Evolutionary conservation across 2,113 vertebrate genomes (phyloP), one percentile per base, ranked within the genome.

Genomic region (Paralichthys olivaceus): DNA sequence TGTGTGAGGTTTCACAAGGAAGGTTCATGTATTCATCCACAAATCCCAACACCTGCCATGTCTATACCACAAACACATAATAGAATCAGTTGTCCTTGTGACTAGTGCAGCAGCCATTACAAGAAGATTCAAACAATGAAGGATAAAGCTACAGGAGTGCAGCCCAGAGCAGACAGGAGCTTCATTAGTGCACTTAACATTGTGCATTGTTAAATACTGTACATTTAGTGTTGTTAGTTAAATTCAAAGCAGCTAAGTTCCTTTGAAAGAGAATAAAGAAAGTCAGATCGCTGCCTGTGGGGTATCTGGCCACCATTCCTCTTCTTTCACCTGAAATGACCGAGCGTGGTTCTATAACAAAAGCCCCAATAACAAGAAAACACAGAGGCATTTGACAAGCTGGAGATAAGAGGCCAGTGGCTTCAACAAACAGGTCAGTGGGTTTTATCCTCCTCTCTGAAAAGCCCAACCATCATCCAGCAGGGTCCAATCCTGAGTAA

Each of bases 351-450:
- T 37, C 5, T 23, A 15, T 2, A 25, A 61, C 20, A 37, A 72
- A 72, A 58, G 15, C 20, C 29, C 32, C 65, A 68, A n/a, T 29
- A 19, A 43, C 51, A 57, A 8, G 20, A 47, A 47, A 28, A 26
- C 34, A 56, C 32, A 69, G 34, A 43, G 9, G 28, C 3, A 28
- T 58, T 45, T 57, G 23, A 69, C 23, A 51, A 26, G 20, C 17
- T 47, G 9, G 9, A 75, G 54, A 25, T 47, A 66, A 58, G 13
- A 66, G 40, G 45, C 7, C 7, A 56, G 3, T 55, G 22, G 40
- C 51, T 22, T 2, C 13, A 62, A 19, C 25, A 57, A 45, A 53
- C 20, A 64, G n/a, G 51, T 65, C 71, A 58, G 26, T 34, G 62
- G 28, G 49, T 53, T 51, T 72, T 51, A 58, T 11, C 7, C 49